These are phyloP conservation scores for Calephelis nemesis DNA, from an alignment of 1,140 invertebrate species.

Conservation along the genomic window DNA sequence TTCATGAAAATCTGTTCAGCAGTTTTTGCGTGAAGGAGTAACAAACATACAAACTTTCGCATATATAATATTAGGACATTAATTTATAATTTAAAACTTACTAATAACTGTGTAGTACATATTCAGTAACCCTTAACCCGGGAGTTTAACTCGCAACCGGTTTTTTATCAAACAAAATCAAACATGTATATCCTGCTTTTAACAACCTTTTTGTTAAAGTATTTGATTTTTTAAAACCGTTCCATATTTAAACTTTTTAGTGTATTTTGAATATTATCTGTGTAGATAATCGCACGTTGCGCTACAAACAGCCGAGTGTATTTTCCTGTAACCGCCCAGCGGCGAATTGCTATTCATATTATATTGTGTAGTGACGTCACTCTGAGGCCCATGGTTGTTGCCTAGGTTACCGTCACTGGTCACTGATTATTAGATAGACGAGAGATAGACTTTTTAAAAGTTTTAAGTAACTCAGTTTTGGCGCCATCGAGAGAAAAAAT, in stretches of 20 bases:
- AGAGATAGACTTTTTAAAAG: not conserved
- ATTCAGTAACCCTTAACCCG: not conserved
- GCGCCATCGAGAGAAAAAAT: no score
- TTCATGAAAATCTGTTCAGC: no score
- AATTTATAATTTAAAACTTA: conserved; percentile 1
- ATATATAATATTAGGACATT: no score
- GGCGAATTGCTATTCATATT: conserved; percentile 38
- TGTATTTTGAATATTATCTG: conserved; percentile 14
- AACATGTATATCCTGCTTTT: conserved; percentile 16
- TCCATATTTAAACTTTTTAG: conserved; percentile 16
- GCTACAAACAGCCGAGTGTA: conserved; percentile 15
- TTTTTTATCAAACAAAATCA: conserved; percentile 13
- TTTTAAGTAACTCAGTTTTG: no score
- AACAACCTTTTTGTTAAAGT: conserved; percentile 7
- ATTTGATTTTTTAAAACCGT: conserved; percentile 13
- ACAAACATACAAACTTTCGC: no score
- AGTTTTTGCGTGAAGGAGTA: no score
- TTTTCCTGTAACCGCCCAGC: conserved; percentile 20
- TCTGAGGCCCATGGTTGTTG: conserved; percentile 40
- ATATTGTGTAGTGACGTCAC: conserved; percentile 46
- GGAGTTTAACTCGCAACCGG: not conserved
- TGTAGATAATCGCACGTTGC: conserved; percentile 9
- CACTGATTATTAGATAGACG: no score
- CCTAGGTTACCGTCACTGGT: conserved; percentile 28
- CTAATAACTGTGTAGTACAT: conserved; percentile 1